A percentile compares a stretch with the other conserved stretches of the same genome.
phyloP scores from a whole-genome alignment of 2,113 vertebrate genomes.

The Raja brachyura region DNA sequence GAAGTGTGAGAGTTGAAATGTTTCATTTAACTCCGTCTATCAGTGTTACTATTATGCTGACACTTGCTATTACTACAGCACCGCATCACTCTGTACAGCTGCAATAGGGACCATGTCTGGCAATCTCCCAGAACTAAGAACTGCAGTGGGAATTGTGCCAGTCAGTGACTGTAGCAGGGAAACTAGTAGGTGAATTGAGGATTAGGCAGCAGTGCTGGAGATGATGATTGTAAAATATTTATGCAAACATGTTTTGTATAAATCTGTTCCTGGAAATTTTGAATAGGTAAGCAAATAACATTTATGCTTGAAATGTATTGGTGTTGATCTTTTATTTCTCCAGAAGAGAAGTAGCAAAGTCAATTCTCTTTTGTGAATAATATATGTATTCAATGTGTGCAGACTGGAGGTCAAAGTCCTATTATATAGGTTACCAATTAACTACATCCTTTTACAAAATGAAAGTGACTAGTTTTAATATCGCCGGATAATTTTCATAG shows the following conservation, averaged over 20 bases:
- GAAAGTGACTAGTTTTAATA: not conserved
- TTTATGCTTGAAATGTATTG: not conserved
- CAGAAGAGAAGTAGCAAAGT: not conserved
- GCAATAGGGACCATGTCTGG: conserved; percentile 18
- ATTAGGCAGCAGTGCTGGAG: not conserved
- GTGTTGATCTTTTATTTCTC: not conserved
- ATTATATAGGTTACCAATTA: not conserved
- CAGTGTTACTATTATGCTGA: conserved; percentile 3
- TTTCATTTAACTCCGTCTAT: not conserved
- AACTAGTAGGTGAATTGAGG: conserved; percentile 10
- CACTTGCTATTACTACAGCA: conserved; percentile 12
- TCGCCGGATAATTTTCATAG: not conserved
- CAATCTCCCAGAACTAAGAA: conserved; percentile 24
- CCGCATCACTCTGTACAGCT: not conserved
- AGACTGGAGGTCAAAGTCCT: conserved; percentile 13
- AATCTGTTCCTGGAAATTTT: not conserved
- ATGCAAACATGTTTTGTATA: not conserved
- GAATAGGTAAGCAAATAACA: not conserved
- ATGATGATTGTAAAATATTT: not conserved
- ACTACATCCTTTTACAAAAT: not conserved
- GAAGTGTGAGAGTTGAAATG: not conserved
- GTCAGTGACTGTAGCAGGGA: conserved; percentile 23
- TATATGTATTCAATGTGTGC: not conserved
- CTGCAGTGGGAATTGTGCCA: conserved; percentile 26
- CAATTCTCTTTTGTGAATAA: not conserved